phyloP scores from a whole-genome alignment of 1,140 invertebrate species.

The Riptortus pedestris region DNA sequence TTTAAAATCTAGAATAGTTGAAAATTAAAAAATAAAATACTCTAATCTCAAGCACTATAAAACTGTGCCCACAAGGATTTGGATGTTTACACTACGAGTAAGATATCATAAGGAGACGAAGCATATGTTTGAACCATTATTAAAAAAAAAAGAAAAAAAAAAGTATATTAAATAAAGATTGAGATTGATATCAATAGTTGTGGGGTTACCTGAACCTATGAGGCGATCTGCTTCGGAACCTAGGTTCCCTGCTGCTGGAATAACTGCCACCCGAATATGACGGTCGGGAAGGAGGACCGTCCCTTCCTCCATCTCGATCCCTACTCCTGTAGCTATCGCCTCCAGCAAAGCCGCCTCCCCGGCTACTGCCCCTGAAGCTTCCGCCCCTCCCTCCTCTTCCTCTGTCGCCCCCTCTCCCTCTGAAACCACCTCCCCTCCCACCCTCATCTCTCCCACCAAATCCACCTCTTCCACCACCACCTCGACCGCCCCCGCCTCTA shows the following conservation, averaged over 20 bases:
- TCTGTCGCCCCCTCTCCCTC: slow-evolving; percentile 40
- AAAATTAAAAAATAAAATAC: too few relatives aligned
- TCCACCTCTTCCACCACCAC: slow-evolving; percentile 44
- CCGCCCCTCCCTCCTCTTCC: slow-evolving; percentile 39
- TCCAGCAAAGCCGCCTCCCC: slow-evolving; percentile 33
- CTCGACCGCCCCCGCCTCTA: slow-evolving; percentile 41
- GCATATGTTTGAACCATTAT: too few relatives aligned
- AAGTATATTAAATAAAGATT: too few relatives aligned
- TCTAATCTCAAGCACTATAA: too few relatives aligned
- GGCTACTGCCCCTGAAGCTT: slow-evolving; percentile 34
- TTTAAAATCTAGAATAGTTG: too few relatives aligned
- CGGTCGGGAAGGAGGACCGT: slow-evolving; percentile 26
- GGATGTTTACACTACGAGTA: too few relatives aligned
- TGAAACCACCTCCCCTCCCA: slow-evolving; percentile 39
- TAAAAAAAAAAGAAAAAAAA: too few relatives aligned
- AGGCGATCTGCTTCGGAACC: slow-evolving; percentile 25
- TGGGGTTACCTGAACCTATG: slow-evolving; percentile 22
- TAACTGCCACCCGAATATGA: slow-evolving; percentile 35
- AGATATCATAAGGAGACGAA: too few relatives aligned
- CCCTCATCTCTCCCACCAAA: slow-evolving; percentile 39
- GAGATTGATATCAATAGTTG: neutral
- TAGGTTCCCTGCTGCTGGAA: slow-evolving; percentile 7
- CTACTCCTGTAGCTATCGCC: slow-evolving; percentile 32
- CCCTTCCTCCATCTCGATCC: slow-evolving; percentile 37
- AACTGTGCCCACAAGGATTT: too few relatives aligned